phyloP scores from a whole-genome alignment of 64 coral and sea anemone genomes.

The Montipora capricornis region DNA sequence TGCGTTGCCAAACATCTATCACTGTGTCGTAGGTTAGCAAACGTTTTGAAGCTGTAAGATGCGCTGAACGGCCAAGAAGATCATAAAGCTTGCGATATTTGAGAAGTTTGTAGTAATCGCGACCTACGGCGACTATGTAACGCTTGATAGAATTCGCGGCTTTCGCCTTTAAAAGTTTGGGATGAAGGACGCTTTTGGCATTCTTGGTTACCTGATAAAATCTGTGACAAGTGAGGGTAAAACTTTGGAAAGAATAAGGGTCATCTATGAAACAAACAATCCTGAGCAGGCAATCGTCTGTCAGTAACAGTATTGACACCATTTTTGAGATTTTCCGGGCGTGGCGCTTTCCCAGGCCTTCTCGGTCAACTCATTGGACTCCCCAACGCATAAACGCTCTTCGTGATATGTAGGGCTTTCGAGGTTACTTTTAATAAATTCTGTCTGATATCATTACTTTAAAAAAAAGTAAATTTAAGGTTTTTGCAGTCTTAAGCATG shows the following conservation, averaged over 20 bases:
- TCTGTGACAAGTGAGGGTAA: conserved; percentile 69
- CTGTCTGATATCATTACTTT: too few relatives aligned
- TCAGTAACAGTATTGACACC: conserved; percentile 45
- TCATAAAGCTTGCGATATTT: neutral
- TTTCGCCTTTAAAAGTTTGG: conserved; percentile 41
- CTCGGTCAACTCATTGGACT: too few relatives aligned
- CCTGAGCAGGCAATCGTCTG: conserved; percentile 58
- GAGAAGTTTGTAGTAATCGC: conserved; percentile 22
- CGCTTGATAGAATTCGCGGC: conserved; percentile 65
- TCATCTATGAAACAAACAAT: conserved; percentile 46
- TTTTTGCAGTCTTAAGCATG: too few relatives aligned
- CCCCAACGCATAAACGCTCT: too few relatives aligned
- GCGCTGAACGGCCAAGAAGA: conserved; percentile 11
- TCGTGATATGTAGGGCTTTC: too few relatives aligned
- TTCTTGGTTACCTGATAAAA: conserved; percentile 32
- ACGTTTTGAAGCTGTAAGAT: neutral
- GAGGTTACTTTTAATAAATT: too few relatives aligned
- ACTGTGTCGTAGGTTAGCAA: conserved; percentile 50
- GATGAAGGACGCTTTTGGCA: conserved; percentile 40
- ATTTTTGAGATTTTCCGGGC: neutral
- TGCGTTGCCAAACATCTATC: conserved; percentile 57
- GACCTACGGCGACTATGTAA: conserved; percentile 2
- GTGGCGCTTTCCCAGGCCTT: too few relatives aligned
- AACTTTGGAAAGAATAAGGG: conserved; percentile 18
- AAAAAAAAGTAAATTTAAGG: too few relatives aligned